Conservation (phyloP, 30 jellyfish, hydroid and myxozoan species). For the Nemopilema nomurai region DNA sequence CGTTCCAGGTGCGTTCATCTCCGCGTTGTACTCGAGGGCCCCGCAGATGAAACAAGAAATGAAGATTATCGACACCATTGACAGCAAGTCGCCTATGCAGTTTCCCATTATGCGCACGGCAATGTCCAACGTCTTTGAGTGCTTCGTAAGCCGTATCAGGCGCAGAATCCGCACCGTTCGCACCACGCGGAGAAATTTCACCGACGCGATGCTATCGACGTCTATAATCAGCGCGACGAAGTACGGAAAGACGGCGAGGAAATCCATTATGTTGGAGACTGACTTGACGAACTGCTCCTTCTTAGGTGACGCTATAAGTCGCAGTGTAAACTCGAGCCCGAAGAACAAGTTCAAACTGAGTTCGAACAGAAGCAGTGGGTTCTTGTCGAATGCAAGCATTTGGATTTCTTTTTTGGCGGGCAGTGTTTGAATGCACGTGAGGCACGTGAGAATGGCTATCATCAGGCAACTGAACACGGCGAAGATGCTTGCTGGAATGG, state of each 20-base stretch:
- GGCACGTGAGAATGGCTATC: conserved; percentile 50
- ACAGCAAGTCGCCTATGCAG: conserved; percentile 53
- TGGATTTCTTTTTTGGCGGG: conserved; percentile 22
- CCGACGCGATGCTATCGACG: conserved; percentile 27
- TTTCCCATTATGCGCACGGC: conserved; percentile 58
- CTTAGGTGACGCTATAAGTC: conserved; percentile 72
- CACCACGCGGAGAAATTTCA: conserved; percentile 54
- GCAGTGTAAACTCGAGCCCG: conserved; percentile 48
- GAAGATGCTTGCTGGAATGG: conserved; percentile 50
- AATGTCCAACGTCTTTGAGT: conserved; percentile 55
- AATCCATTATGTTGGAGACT: conserved; percentile 57
- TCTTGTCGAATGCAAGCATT: background rate
- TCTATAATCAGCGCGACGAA: conserved; percentile 51
- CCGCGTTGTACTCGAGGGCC: conserved; percentile 61
- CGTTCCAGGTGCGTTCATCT: conserved; percentile 35
- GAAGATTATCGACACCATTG: conserved; percentile 55
- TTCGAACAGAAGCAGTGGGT: conserved; percentile 66
- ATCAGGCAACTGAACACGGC: conserved; percentile 66
- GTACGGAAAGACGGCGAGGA: conserved; percentile 76
- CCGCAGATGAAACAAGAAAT: conserved; percentile 63
- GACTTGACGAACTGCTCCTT: conserved; percentile 45
- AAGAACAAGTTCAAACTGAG: conserved; percentile 61
- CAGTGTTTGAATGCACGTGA: conserved; percentile 70
- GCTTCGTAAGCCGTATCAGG: conserved; percentile 62
- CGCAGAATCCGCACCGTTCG: conserved; percentile 74